Conservation (phyloP, 2,888 invertebrate genomes). For the Azorinus chamasolen region DNA sequence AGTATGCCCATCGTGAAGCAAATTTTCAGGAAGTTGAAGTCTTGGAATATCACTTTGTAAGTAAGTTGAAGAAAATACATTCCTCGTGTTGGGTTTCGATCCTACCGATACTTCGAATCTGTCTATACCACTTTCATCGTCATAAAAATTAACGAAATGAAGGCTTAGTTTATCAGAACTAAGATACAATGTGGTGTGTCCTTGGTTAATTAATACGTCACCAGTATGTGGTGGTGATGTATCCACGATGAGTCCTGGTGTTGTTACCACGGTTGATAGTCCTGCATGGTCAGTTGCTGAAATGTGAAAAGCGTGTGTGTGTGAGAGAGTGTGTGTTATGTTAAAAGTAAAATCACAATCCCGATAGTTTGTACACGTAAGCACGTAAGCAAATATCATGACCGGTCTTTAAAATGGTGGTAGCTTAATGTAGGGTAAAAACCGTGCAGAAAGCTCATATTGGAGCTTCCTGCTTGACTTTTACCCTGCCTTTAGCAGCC, state of each 20-base stretch:
- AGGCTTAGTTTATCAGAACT: neutral
- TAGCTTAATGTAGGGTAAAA: no score
- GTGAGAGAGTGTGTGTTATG: neutral
- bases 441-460: no score
- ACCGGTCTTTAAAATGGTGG: no score
- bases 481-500: no score
- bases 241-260: conserved; percentile 15
- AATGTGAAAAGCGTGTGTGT: neutral
- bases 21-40: no score
- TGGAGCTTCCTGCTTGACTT: no score
- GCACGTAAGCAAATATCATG: no score
- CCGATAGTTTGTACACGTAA: no score
- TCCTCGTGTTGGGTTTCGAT: neutral
- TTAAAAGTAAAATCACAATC: neutral
- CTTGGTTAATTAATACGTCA: neutral
- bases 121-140: conserved; percentile 19
- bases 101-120: neutral
- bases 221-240: conserved; percentile 13
- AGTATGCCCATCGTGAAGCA: no score
- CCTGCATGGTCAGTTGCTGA: conserved; percentile 24
- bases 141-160: neutral
- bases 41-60: no score
- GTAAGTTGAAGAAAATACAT: no score
- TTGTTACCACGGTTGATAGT: neutral
- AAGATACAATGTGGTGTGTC: neutral